Evolutionary conservation across 2,113 vertebrate species (phyloP), one percentile per base, ranked within the genome.

Genomic region (Machaerirhynchus nigripectus): DNA sequence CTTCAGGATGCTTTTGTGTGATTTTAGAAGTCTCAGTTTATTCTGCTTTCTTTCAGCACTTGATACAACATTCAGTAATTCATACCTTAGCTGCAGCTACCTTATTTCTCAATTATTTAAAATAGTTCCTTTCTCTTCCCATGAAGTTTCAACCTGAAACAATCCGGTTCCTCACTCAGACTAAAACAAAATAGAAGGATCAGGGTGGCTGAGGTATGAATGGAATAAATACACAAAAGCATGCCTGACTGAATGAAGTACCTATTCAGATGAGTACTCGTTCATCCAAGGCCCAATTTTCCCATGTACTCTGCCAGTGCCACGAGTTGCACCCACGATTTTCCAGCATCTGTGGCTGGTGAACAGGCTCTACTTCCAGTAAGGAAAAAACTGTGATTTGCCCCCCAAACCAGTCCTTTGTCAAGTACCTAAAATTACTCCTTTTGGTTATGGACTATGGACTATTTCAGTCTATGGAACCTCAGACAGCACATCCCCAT

Each of bases 71-170:
- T 30, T 68, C 68, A 77, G 59, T 47, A 90, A 73, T 61, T 69
- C 53, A 82, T 8, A 90, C 30, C 40, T 40, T 63, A 40, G n/a
- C 40, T 81, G n/a, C 50, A 90, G 68, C 13, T 5, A 81, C 59
- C 50, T 76, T 76, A 89, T 65, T 94, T 94, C 70, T 80, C 52
- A 60, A 26, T 91, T 79, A 87, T 76, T 78, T 85, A 35, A 93
- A 95, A 56, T 84, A 89, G 71, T 93, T 93, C 69, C 71, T 78
- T 56, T 75, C 22, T 75, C n/a, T 69, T 84, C 21, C 13, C 35
- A 63, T 71, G 37, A 44, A 82, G 49, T 65, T 91, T 89, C 44
- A 78, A 78, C 15, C n/a, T 67, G 18, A 89, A 89, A 63, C 52
- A 74, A 59, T 46, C 61, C 75, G 50, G 28, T 78, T 93, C 65